Evolutionary conservation across 2,888 invertebrate genomes (phyloP), one percentile per base, ranked within the genome.

Genomic region (Dascillus cervinus): DNA sequence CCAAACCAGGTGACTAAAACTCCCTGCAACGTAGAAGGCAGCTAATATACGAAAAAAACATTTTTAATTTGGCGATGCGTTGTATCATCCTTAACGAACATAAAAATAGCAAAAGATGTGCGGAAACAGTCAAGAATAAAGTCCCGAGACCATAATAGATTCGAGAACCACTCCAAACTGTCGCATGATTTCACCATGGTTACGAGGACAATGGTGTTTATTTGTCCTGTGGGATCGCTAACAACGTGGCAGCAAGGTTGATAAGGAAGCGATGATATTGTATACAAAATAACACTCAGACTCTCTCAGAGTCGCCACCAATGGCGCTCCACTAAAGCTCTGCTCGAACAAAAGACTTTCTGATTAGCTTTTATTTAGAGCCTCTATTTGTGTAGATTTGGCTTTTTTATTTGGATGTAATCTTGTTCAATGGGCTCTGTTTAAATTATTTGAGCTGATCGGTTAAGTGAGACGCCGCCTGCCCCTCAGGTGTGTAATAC

Each of bases 151-250:
- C 47, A 41, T 47, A 50, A 51, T 47, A 47, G 48, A 46, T 51
- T 50, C 48, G 48, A 44, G 49, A 50, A 50, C 44, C 49, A 50
- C 56, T 53, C 50, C 53, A 52, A 56, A 56, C 58, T 59, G 62
- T 61, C 63, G 62, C 60, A 59, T 59, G 64, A 62, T 61, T 62
- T 64, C 63, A 60, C 65, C 64, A 65, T 65, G 64, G 65, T 64
- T 64, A 65, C 64, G 57, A 53, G 60, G 59, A 65, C 64, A 65
- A 65, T 65, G 64, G 63, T 65, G 65, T 65, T 65, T 65, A 65
- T 65, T 65, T 63, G 64, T 65, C 64, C 64, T 64, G 60, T 50
- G 64, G 63, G 65, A 64, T 62, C 64, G 56, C 63, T 65, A 65
- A 65, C 65, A 64, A 64, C 62, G 64, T 64, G 62, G 58, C 59